phyloP scores from a whole-genome alignment of 1,140 invertebrate genomes.

The Solen grandis region DNA sequence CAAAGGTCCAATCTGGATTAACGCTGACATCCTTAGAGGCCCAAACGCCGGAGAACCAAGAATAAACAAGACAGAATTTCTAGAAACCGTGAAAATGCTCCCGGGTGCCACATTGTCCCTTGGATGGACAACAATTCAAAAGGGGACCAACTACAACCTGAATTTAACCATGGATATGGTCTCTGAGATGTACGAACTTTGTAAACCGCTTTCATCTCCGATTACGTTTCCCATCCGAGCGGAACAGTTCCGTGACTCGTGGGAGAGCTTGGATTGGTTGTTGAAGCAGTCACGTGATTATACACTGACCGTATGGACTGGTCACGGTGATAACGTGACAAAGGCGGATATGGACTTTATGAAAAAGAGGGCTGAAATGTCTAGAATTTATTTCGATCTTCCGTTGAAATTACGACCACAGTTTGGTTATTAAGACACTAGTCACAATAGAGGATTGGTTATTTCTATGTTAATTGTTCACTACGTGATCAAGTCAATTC shows the following conservation, averaged over 20 bases:
- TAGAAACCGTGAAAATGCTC: slow-evolving; percentile 83
- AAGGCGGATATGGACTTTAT: slow-evolving; percentile 60
- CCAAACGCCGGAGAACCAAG: slow-evolving; percentile 85
- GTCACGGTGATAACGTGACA: slow-evolving; percentile 43
- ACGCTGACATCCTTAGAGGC: slow-evolving; percentile 91
- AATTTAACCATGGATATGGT: slow-evolving; percentile 87
- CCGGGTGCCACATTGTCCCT: slow-evolving; percentile 87
- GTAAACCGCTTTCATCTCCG: slow-evolving; percentile 51
- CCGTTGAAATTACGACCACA: slow-evolving; percentile 55
- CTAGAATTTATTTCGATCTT: slow-evolving; percentile 63
- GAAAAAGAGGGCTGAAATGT: slow-evolving; percentile 50
- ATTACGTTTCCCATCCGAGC: slow-evolving; percentile 67
- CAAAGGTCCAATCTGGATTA: slow-evolving; percentile 89
- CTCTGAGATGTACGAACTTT: slow-evolving; percentile 85
- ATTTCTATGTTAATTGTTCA: too few species aligned
- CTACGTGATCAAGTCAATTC: too few species aligned
- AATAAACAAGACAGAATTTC: slow-evolving; percentile 86
- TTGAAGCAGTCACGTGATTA: slow-evolving; percentile 63
- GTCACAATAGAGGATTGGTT: too few species aligned
- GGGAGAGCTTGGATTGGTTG: slow-evolving; percentile 61
- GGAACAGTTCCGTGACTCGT: slow-evolving; percentile 57
- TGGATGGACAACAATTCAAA: slow-evolving; percentile 91
- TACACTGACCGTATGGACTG: slow-evolving; percentile 62
- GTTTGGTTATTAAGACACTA: too few species aligned
- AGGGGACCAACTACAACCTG: slow-evolving; percentile 74